These are phyloP conservation scores for Chloropsis cyanopogon DNA, from an alignment of 2,113 vertebrate species.

Conservation along the genomic window DNA sequence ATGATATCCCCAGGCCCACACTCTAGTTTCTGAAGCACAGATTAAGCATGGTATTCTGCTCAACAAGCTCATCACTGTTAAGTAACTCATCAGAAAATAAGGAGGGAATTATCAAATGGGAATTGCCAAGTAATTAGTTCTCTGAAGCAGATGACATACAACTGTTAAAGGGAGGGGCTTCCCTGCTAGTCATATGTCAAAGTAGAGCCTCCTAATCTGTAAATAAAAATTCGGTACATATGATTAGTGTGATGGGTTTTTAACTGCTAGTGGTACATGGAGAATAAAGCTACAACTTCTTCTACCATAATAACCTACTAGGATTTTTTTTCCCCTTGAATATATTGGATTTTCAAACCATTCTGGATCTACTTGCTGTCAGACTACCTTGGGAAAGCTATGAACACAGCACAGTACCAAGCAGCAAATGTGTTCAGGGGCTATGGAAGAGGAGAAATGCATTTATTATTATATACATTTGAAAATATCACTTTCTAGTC, in stretches of 20 bases:
- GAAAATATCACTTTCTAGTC: neutral
- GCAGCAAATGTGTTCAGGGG: neutral
- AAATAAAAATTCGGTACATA: slow-evolving; percentile 72
- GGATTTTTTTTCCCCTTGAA: neutral
- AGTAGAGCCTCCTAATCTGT: slow-evolving; percentile 69
- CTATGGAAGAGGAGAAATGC: neutral
- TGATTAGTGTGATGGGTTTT: slow-evolving; percentile 23
- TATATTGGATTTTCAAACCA: neutral
- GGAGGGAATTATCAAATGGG: slow-evolving; percentile 80
- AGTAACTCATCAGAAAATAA: slow-evolving; percentile 83
- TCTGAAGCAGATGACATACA: slow-evolving; percentile 79
- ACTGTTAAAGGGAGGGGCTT: slow-evolving; percentile 73
- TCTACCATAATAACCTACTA: neutral
- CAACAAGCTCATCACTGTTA: slow-evolving; percentile 78
- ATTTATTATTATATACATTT: neutral
- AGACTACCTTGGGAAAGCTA: neutral
- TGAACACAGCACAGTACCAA: neutral
- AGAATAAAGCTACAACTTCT: slow-evolving; percentile 15
- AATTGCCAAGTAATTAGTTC: slow-evolving; percentile 83
- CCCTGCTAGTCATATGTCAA: slow-evolving; percentile 70
- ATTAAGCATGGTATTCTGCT: slow-evolving; percentile 64
- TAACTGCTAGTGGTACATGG: neutral
- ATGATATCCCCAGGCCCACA: slow-evolving; percentile 34
- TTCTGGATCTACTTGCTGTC: neutral
- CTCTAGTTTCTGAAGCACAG: slow-evolving; percentile 60